A percentile compares a stretch with the other conserved stretches of the same genome.
Conservation (phyloP, 2,113 vertebrate genomes). For the Erinaceus europaeus region DNA sequence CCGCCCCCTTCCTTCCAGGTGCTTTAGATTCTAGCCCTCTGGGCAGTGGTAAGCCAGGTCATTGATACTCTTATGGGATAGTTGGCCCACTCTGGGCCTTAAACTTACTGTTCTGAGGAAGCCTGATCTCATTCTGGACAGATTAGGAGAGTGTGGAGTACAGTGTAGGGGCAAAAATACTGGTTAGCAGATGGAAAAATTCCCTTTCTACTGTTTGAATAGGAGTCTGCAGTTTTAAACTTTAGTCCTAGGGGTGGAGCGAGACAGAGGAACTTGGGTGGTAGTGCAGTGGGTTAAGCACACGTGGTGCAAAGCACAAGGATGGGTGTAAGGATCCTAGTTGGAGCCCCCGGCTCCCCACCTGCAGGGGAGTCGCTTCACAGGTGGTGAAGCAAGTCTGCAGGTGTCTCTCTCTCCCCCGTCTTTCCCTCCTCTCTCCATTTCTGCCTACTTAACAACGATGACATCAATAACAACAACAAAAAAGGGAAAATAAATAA, state of each 20-base stretch:
- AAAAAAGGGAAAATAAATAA: too few species aligned
- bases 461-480: too few species aligned
- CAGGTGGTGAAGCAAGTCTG: too few species aligned
- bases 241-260: neutral
- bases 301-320: too few species aligned
- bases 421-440: too few species aligned
- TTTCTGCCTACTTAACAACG: too few species aligned
- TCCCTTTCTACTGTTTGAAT: neutral
- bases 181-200: neutral
- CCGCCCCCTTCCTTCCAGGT: neutral
- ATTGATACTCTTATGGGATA: slow-evolving; percentile 13
- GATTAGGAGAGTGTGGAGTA: slow-evolving; percentile 7
- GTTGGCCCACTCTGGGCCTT: neutral
- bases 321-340: too few species aligned
- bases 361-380: too few species aligned
- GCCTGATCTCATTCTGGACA: neutral
- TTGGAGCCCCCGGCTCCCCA: too few species aligned
- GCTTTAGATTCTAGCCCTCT: slow-evolving; percentile 20
- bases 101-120: slow-evolving; percentile 17
- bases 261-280: neutral
- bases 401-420: too few species aligned
- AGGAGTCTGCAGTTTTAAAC: neutral
- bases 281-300: too few species aligned
- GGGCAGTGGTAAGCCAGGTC: neutral
- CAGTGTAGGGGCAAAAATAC: slow-evolving; percentile 8